Evolutionary conservation across 2,113 vertebrate species (phyloP).

Genomic region (Pitta sordida): DNA sequence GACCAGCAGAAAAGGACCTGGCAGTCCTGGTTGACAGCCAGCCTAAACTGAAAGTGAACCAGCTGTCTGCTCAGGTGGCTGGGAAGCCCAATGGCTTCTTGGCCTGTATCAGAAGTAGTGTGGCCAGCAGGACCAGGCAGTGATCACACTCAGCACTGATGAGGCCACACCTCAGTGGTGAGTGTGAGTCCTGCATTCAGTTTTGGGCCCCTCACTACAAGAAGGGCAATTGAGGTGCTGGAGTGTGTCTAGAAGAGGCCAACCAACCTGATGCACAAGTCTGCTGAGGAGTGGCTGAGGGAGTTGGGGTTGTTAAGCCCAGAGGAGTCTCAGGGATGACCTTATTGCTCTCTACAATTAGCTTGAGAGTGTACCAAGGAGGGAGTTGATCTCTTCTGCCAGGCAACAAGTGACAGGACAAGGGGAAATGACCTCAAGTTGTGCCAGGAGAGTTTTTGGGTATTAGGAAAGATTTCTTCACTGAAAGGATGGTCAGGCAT

Average conservation of each 20-base stretch:
- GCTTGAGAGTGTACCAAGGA: background rate
- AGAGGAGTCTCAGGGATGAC: background rate
- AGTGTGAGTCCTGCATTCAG: too few species aligned
- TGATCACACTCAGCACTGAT: too few species aligned
- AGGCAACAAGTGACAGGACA: background rate
- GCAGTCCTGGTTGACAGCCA: rapidly evolving
- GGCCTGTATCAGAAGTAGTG: too few species aligned
- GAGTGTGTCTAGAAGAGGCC: rapidly evolving
- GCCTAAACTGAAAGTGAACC: background rate
- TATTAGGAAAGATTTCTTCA: background rate
- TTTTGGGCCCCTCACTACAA: background rate
- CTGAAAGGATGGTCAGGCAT: background rate
- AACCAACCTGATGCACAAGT: background rate
- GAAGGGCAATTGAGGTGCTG: background rate
- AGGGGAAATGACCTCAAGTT: background rate
- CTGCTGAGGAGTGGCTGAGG: background rate
- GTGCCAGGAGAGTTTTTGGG: background rate
- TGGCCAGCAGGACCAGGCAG: too few species aligned
- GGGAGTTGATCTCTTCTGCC: rapidly evolving
- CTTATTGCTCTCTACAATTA: background rate
- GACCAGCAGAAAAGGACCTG: rapidly evolving
- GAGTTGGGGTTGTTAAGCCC: background rate
- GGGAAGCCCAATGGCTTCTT: background rate
- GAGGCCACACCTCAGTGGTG: too few species aligned
- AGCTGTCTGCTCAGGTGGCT: rapidly evolving